A percentile compares a stretch with the other conserved stretches of the same genome.
These are phyloP conservation scores for Eurytoma adleriae DNA, from an alignment of 2,888 invertebrate species.

Conservation along the genomic window DNA sequence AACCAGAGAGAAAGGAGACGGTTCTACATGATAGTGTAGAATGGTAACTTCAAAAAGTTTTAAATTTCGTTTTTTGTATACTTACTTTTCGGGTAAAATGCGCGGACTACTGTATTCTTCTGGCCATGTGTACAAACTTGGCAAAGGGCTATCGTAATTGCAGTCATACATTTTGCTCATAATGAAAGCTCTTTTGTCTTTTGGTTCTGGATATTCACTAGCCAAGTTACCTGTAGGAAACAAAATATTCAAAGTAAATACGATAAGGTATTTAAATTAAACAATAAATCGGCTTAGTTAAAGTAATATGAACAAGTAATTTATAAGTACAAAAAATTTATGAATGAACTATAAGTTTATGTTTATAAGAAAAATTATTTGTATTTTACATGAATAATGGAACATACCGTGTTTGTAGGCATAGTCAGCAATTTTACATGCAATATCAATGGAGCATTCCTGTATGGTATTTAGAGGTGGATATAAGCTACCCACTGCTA, in stretches of 20 bases:
- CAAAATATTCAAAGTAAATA: conserved; percentile 9
- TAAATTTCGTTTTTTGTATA: conserved; percentile 51
- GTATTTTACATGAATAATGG: conserved; percentile 59
- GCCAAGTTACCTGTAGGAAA: conserved; percentile 83
- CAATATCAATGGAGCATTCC: conserved; percentile 93
- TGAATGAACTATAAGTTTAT: not conserved
- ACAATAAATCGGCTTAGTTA: too few relatives aligned
- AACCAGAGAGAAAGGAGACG: conserved; percentile 2
- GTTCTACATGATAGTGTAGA: not conserved
- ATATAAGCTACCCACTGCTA: conserved; percentile 92
- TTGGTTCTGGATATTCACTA: conserved; percentile 91
- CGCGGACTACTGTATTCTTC: conserved; percentile 72
- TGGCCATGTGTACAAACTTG: conserved; percentile 78
- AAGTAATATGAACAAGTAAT: not conserved
- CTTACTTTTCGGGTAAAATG: conserved; percentile 72
- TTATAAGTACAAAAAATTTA: not conserved
- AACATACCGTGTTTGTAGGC: conserved; percentile 91
- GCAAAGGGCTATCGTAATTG: conserved; percentile 88
- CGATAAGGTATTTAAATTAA: not conserved
- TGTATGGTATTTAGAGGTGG: conserved; percentile 91
- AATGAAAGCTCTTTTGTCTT: conserved; percentile 84
- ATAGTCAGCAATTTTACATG: conserved; percentile 90
- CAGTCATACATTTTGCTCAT: conserved; percentile 86
- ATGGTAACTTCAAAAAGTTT: not conserved
- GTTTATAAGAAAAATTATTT: too few relatives aligned